A percentile compares a stretch with the other conserved stretches of the same genome.
Evolutionary conservation across 2,113 vertebrate genomes (phyloP).

Genomic region (Pelvicachromis taeniatus): DNA sequence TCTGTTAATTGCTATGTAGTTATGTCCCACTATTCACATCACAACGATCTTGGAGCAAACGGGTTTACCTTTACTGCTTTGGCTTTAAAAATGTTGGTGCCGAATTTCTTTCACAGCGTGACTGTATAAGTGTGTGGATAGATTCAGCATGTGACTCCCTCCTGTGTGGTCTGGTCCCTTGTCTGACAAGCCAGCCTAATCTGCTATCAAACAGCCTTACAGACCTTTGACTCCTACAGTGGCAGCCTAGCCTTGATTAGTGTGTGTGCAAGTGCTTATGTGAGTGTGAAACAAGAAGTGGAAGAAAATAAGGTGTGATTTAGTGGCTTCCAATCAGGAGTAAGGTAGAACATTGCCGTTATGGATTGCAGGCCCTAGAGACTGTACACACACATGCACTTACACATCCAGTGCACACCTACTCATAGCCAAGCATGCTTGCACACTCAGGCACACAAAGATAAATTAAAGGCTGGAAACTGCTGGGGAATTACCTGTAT

Average conservation of each 20-base stretch:
- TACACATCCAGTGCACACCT: not conserved
- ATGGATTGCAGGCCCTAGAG: conserved; percentile 1
- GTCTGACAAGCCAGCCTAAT: conserved; percentile 51
- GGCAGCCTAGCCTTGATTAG: conserved; percentile 41
- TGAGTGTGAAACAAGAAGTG: not conserved
- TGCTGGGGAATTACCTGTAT: not conserved
- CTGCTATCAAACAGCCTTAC: conserved; percentile 60
- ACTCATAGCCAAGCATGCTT: not conserved
- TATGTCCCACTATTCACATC: not conserved
- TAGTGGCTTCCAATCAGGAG: conserved; percentile 46
- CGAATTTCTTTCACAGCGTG: not conserved
- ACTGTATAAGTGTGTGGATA: not conserved
- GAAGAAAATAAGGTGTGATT: conserved; percentile 40
- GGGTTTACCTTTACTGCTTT: not conserved
- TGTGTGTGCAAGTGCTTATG: not conserved
- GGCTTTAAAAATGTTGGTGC: not conserved
- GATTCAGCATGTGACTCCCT: conserved; percentile 55
- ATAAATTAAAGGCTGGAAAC: not conserved
- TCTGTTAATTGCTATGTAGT: not conserved
- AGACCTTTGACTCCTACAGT: conserved; percentile 39
- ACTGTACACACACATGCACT: not conserved
- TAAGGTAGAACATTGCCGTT: conserved; percentile 34
- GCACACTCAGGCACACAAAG: not conserved
- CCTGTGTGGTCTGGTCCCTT: conserved; percentile 46
- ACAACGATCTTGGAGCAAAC: not conserved